These are phyloP conservation scores for Andricus curvator DNA, from an alignment of 2,888 invertebrate genomes.

Conservation along the genomic window DNA sequence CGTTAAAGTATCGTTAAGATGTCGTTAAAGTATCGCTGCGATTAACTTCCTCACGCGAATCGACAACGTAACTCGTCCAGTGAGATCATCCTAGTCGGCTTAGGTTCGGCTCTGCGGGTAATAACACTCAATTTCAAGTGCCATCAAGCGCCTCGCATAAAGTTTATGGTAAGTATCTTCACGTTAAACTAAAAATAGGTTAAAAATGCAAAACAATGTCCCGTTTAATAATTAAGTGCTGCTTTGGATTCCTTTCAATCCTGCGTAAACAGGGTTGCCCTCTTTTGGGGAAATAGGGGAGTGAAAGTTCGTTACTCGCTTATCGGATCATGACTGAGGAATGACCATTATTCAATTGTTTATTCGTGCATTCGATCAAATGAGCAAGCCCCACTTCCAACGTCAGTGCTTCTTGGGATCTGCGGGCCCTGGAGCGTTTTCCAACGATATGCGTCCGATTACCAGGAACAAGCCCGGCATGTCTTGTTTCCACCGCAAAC, in stretches of 20 bases:
- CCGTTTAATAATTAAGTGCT: not conserved
- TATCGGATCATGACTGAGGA: not conserved
- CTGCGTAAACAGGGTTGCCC: not conserved
- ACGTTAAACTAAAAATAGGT: slow-evolving; percentile 21
- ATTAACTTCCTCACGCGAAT: slow-evolving; percentile 62
- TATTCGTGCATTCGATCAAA: slow-evolving; percentile 10
- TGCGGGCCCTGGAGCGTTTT: slow-evolving; percentile 52
- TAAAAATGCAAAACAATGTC: slow-evolving; percentile 3
- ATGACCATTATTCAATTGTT: slow-evolving; percentile 30
- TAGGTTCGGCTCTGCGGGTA: slow-evolving; percentile 39
- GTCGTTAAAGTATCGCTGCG: slow-evolving; percentile 63
- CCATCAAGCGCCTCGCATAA: not conserved
- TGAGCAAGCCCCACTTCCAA: slow-evolving; percentile 1
- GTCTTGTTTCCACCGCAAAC: slow-evolving; percentile 59
- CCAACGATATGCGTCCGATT: slow-evolving; percentile 63
- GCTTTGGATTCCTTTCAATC: not conserved
- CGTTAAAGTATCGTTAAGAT: slow-evolving; percentile 65
- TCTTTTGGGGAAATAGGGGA: not conserved
- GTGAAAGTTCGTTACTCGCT: slow-evolving; percentile 19
- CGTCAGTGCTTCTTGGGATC: slow-evolving; percentile 31
- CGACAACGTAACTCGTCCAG: slow-evolving; percentile 43
- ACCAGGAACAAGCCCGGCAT: slow-evolving; percentile 59
- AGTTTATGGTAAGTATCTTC: slow-evolving; percentile 9
- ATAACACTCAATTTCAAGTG: slow-evolving; percentile 24
- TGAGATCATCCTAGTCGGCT: slow-evolving; percentile 40